Base-by-base conservation (phyloP, 2,888 invertebrate genomes). In the Petrolisthes manimaculis region DNA sequence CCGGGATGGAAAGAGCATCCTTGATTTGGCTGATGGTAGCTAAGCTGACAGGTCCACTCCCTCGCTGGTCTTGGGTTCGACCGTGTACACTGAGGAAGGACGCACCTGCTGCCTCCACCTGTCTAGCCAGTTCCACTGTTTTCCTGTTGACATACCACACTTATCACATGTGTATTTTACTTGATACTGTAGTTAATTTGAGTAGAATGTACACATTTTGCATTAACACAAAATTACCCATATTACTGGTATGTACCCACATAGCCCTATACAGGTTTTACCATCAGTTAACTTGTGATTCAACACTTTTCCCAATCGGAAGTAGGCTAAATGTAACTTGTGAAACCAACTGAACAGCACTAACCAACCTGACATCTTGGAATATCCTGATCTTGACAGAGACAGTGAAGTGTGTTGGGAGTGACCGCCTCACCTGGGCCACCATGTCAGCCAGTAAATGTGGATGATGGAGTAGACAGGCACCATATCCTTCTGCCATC, bases 1-100 rank as follows among this genome's bases (percentile, higher is more conserved):
- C 94, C 0, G 99, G 99, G 91, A 99, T 94, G 71, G 93, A 93
- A n/a, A 97, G 93, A 91, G 94, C 95, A 84, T 96, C 94, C 91
- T 95, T 95, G 18, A 98, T 95, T 75, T 95, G 93, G 92, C 94
- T 95, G 88, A 99, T 94, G 54, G 96, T 95, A 2, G 95, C 94
- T 54, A 95, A 92, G 93, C 98, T 95, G 14, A 94, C 94, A 3
- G 94, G 94, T n/a, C 14, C 21, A 89, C 96, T 95, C 92, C 95
- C 95, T 93, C 96, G 95, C 92, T 98, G 97, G 74, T 94, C 94
- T 75, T 96, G 95, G n/a, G 97, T 98, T 87, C 99, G 95, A 0
- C 97, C 98, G 94, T 99, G 99, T 54, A 99, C 95, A 0, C 97
- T 96, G 67, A 99, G 93, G 94, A 97, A 99, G 84, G 96, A 96